Percentiles rank a stretch among this genome's conserved stretches.
phyloP scores from a whole-genome alignment of 2,888 invertebrate genomes.

The Heliconius ismenius region DNA sequence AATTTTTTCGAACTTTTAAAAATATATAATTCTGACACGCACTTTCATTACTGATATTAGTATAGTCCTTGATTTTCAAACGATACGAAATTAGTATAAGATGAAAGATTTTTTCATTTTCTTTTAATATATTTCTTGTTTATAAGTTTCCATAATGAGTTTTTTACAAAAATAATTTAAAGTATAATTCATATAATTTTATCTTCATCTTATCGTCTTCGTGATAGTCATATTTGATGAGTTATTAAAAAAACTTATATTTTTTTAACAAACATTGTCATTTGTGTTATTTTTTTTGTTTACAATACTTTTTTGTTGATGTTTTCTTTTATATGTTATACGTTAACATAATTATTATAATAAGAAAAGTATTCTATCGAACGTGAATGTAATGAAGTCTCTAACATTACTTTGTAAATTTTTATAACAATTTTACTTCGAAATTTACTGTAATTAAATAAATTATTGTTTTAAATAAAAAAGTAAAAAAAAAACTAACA shows the following conservation, averaged over 20 bases:
- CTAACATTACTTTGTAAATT: not conserved
- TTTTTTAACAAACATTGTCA: not conserved
- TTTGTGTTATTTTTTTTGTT: not conserved
- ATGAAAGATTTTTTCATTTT: too few species aligned
- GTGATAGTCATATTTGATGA: not conserved
- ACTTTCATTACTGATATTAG: not conserved
- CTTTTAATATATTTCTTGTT: too few species aligned
- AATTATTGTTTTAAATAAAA: not conserved
- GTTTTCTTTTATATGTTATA: not conserved
- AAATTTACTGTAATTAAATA: not conserved
- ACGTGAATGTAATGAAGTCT: not conserved
- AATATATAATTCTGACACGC: too few species aligned
- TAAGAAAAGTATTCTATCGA: not conserved
- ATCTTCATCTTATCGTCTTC: not conserved
- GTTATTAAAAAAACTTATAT: not conserved
- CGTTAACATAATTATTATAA: not conserved
- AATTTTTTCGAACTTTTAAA: too few species aligned
- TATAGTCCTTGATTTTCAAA: not conserved
- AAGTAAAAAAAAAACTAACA: not conserved
- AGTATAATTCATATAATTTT: too few species aligned
- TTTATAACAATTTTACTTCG: not conserved
- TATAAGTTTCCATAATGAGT: too few species aligned
- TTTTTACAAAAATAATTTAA: too few species aligned
- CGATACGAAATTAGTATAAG: too few species aligned
- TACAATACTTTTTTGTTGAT: not conserved